These are phyloP conservation scores for Epiblema foenella DNA, from an alignment of 2,888 invertebrate genomes.

Conservation along the genomic window DNA sequence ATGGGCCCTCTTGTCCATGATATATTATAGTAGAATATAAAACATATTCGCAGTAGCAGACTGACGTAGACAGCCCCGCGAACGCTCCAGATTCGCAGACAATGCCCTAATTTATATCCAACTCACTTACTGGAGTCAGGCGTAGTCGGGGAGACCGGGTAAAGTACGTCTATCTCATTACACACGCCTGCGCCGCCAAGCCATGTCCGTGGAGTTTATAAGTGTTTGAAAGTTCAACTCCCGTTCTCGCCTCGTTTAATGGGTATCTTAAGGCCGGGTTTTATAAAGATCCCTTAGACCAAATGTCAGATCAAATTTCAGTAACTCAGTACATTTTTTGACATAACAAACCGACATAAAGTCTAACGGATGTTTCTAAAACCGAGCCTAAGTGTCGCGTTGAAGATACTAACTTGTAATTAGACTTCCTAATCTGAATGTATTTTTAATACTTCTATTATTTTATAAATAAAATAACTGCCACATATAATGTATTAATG, in stretches of 20 bases:
- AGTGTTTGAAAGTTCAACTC: conserved; percentile 34
- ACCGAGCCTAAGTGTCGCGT: conserved; percentile 17
- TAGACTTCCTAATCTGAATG: conserved; percentile 4
- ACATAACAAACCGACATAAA: no score
- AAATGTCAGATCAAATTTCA: no score
- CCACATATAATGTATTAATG: no score
- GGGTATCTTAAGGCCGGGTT: conserved; percentile 30
- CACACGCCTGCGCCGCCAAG: conserved; percentile 26
- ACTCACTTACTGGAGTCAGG: conserved; percentile 81
- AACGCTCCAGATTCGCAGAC: conserved; percentile 83
- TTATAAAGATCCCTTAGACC: no score
- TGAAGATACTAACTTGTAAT: conserved; percentile 25
- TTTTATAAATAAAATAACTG: neutral
- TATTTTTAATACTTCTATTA: neutral
- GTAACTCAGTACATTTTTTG: no score
- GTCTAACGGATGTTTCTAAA: no score
- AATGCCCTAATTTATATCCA: conserved; percentile 85
- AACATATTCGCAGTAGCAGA: conserved; percentile 69
- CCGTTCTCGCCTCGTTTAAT: conserved; percentile 25
- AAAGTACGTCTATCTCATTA: conserved; percentile 38
- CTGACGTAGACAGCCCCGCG: conserved; percentile 71
- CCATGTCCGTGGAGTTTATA: conserved; percentile 28
- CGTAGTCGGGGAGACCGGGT: conserved; percentile 58
- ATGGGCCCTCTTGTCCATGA: no score
- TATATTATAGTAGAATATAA: no score